Conservation (phyloP, 2,888 invertebrate species). For the Drosophila algonquin region DNA sequence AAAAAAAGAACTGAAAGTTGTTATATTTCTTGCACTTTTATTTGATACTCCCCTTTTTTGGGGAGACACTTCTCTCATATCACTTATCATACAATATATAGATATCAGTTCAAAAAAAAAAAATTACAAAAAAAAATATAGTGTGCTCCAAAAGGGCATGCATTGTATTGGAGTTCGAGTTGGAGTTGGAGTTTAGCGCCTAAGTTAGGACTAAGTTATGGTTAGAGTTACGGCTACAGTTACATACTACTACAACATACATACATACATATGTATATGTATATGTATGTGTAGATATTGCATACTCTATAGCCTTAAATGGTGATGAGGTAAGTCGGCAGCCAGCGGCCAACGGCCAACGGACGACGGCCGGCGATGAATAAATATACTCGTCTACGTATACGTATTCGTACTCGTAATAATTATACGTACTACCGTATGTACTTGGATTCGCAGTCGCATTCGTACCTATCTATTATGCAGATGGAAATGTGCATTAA, state of each 20-base stretch:
- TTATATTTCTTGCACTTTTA: constrained; percentile 36
- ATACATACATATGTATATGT: no score
- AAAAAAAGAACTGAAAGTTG: constrained; percentile 4
- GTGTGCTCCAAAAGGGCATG: constrained; percentile 8
- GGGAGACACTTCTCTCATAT: constrained; percentile 35
- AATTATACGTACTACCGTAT: constrained; percentile 30
- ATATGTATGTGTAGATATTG: constrained; percentile 51
- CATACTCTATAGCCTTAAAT: constrained; percentile 81
- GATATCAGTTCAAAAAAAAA: constrained; percentile 65
- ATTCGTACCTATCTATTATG: constrained; percentile 2
- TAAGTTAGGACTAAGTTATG: constrained; percentile 65
- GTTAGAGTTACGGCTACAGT: constrained; percentile 24
- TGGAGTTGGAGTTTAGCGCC: constrained; percentile 25
- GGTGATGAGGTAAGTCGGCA: constrained; percentile 80
- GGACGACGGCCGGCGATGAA: constrained; percentile 63
- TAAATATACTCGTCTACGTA: constrained; percentile 47
- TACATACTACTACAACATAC: constrained; percentile 45
- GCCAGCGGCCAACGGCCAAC: constrained; percentile 25
- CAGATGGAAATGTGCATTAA: constrained; percentile 32
- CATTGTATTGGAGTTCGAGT: neutral
- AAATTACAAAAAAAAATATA: neutral
- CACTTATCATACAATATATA: constrained; percentile 51
- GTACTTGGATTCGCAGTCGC: constrained; percentile 1
- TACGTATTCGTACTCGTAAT: constrained; percentile 10
- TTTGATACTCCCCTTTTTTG: constrained; percentile 36